A percentile compares a stretch with the other conserved stretches of the same genome.
These are phyloP conservation scores for Crematogaster levior DNA, from an alignment of 2,888 invertebrate species.

Conservation along the genomic window DNA sequence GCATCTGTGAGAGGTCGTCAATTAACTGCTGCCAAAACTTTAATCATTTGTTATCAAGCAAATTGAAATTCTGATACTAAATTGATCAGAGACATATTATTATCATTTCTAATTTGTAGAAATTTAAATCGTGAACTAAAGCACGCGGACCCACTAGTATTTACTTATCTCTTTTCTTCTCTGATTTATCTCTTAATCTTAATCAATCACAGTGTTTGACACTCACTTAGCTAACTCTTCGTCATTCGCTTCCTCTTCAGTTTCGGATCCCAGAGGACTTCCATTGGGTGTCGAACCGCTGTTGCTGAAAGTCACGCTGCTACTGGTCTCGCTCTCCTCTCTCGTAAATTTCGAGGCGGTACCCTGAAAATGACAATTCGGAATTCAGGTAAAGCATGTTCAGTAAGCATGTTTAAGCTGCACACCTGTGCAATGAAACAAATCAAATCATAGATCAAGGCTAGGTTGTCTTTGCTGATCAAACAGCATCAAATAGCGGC, in stretches of 20 bases:
- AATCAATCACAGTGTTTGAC: background rate
- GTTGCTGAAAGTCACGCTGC: slow-evolving; percentile 86
- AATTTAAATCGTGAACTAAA: background rate
- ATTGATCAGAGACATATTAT: background rate
- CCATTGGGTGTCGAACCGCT: slow-evolving; percentile 84
- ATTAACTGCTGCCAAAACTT: background rate
- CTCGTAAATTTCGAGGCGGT: slow-evolving; percentile 77
- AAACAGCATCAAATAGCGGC: background rate
- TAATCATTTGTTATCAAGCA: background rate
- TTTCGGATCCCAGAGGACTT: slow-evolving; percentile 84
- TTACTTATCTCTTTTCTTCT: background rate
- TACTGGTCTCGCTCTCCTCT: slow-evolving; percentile 84
- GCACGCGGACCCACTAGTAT: background rate
- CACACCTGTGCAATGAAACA: slow-evolving; percentile 41
- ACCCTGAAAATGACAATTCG: slow-evolving; percentile 67
- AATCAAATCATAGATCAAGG: slow-evolving; percentile 7
- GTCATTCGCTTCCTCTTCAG: slow-evolving; percentile 83
- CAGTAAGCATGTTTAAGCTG: background rate
- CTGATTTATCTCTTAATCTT: background rate
- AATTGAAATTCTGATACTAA: background rate
- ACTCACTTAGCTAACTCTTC: slow-evolving; percentile 82
- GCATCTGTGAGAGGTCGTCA: background rate
- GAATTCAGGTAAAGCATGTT: background rate
- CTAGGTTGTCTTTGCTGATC: background rate
- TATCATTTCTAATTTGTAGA: background rate